Conservation (phyloP, 2,888 invertebrate genomes). For the Phania funesta region DNA sequence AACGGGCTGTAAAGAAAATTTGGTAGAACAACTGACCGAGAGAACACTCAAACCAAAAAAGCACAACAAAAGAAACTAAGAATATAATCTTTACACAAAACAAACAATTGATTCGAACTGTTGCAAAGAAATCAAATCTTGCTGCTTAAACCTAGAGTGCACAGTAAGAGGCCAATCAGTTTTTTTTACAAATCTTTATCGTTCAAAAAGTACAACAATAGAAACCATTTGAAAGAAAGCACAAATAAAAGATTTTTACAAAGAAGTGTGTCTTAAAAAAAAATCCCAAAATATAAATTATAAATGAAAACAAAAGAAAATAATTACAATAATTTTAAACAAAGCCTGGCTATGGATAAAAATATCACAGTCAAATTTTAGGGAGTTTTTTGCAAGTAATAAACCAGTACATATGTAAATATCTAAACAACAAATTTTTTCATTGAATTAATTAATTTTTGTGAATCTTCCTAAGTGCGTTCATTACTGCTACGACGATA, state of each 20-base stretch:
- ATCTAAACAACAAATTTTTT: not conserved
- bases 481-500: too few relatives aligned
- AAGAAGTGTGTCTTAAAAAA: conserved; percentile 7
- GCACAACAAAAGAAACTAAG: conserved; percentile 16
- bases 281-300: not conserved
- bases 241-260: not conserved
- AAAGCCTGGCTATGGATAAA: not conserved
- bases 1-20: not conserved
- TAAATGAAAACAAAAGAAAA: not conserved
- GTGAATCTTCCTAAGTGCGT: too few relatives aligned
- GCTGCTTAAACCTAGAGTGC: conserved; percentile 19
- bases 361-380: not conserved
- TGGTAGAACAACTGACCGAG: conserved; percentile 20
- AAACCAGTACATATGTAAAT: not conserved
- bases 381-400: not conserved
- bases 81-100: conserved; percentile 21
- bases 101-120: conserved; percentile 41
- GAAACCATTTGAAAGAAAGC: conserved; percentile 14
- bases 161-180: conserved; percentile 52
- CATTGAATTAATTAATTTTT: too few relatives aligned
- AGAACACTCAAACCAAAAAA: conserved; percentile 5
- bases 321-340: not conserved
- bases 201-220: conserved; percentile 44
- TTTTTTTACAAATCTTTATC: conserved; percentile 4
- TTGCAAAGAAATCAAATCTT: conserved; percentile 13